Base-by-base conservation (phyloP, 2,113 vertebrate genomes). In the Malurus melanocephalus region DNA sequence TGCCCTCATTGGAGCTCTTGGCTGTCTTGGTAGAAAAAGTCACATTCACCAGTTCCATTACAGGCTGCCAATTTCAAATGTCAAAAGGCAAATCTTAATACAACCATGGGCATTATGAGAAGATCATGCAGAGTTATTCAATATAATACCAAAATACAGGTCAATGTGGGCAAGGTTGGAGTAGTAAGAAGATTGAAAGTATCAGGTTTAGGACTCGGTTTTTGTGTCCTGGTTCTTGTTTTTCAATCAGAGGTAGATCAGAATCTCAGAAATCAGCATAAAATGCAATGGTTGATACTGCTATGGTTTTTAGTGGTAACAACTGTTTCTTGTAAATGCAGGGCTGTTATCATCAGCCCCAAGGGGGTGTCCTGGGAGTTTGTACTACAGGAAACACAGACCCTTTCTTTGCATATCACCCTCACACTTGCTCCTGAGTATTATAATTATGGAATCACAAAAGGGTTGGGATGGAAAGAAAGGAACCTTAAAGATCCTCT, bases 191-290 rank as follows among this genome's bases (percentile, higher is more conserved):
- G 27, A 43, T 11, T 42, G 35, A 87, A 92, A 78, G 38, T 15
- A 51, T 2, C 23, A n/a, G 5, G 5, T 43, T 79, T 33, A 85
- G 22, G 49, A 23, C 10, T 82, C 7, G 0, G 28, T 89, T 87
- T 87, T 67, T 48, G 1, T 9, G 43, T 57, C 28, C 56, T 65
- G 3, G 9, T 82, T 93, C 82, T 80, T 82, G 38, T 65, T 95
- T 79, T 87, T 38, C 35, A 42, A 59, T 61, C 33, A 82, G 28
- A 28, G 6, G 0, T 46, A 90, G 66, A 65, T 28, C 55, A 40
- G 55, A 87, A 68, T 73, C 40, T 62, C 64, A 80, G 46, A 87
- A 87, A 69, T 85, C 90, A 82, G 90, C 90, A 95, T n/a, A 80
- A 91, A 93, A 87, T 26, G 26, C 16, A 68, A 15, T 3, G 19